These are phyloP conservation scores for Girardinus metallicus DNA, from an alignment of 2,797 vertebrate species.

Conservation along the genomic window DNA sequence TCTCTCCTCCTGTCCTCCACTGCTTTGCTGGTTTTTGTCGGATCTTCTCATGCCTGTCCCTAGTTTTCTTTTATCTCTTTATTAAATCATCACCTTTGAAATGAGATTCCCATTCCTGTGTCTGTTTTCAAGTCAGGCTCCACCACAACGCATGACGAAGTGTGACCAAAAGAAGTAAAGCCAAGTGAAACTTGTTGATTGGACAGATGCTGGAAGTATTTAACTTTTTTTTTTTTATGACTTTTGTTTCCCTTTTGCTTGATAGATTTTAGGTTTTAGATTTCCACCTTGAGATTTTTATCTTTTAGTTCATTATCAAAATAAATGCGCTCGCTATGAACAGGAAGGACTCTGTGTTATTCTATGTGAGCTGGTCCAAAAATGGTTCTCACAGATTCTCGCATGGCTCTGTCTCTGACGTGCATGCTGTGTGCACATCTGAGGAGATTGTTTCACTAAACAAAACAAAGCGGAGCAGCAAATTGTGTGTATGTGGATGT, in stretches of 20 bases:
- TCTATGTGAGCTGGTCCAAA: not conserved
- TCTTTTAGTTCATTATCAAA: not conserved
- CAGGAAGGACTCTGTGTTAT: not conserved
- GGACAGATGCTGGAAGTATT: not conserved
- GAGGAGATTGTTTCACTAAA: constrained; percentile 5
- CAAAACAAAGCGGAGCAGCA: not conserved
- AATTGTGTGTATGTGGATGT: constrained; percentile 2
- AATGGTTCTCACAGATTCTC: not conserved
- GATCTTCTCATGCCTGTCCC: not conserved
- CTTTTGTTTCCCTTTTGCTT: not conserved
- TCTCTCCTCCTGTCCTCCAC: not conserved
- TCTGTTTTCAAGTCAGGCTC: not conserved
- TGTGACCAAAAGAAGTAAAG: not conserved
- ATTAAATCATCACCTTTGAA: not conserved
- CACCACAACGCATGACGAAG: not conserved
- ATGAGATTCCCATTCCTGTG: not conserved
- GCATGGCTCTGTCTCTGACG: not conserved
- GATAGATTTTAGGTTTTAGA: not conserved
- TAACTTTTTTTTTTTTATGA: not conserved
- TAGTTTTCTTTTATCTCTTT: not conserved
- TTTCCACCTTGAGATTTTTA: not conserved
- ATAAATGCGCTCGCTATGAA: not conserved
- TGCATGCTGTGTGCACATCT: not conserved
- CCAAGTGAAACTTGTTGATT: not conserved
- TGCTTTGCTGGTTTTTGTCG: not conserved